Base-by-base conservation (phyloP, 2,888 invertebrate genomes). In the Drosophila quinaria region DNA sequence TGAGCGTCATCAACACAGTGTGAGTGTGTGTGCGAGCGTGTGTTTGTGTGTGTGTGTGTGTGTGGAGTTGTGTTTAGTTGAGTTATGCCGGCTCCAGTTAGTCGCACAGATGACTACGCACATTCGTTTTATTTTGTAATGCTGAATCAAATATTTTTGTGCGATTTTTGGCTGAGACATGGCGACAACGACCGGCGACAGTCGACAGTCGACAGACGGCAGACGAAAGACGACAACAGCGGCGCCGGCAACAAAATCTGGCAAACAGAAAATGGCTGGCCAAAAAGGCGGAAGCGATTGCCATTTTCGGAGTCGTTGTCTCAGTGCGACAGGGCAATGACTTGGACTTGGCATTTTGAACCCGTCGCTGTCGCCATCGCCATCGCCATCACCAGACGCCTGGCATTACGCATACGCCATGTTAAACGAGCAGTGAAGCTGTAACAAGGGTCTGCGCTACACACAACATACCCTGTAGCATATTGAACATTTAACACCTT, bases 41-140 rank as follows among this genome's bases (percentile, higher is more conserved):
- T 50, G 6, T 50, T 25, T 29, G 33, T 59, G 17, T 33, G 17
- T 55, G 17, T 19, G 3, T 42, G 10, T 39, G 25, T 58, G 39
- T 42, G 44, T 52, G 31, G 42, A 47, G 49, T 55, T 51, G 51
- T 39, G 25, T 60, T 37, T 15, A 10, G 44, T 39, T 84, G 89
- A 85, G 78, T 79, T 84, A 88, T 84, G 70, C 62, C 63, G 87
- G 87, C 87, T 86, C 90, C 87, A 89, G 87, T 87, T 87, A 88
- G 87, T 83, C 87, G 88, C 88, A 52, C 59, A 80, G 67, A 74
- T 80, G 78, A 89, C 89, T 73, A 78, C 75, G 87, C 85, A 81
- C 58, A 78, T 79, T 78, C 61, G 44, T 64, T 74, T 66, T 79
- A 65, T 61, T 67, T 71, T 58, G 15, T 72, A 56, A 50, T 69